Conservation (phyloP, 2,113 vertebrate species). For the Macquaria australasica region DNA sequence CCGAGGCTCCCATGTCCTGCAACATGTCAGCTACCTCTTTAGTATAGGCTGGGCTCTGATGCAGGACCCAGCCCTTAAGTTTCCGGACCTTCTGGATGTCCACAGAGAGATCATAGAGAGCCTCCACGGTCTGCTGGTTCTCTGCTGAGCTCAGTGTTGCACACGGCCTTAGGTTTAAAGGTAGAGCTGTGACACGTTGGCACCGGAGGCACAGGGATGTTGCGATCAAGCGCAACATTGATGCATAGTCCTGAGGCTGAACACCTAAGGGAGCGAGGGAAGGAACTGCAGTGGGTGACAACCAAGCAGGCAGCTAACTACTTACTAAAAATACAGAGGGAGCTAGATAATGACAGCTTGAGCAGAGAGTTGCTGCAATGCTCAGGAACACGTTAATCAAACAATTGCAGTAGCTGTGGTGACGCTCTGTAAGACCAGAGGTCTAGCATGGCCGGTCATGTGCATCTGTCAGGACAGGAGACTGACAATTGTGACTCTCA, state of each 20-base stretch:
- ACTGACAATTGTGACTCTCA: background rate
- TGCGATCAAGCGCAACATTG: slow-evolving; percentile 78
- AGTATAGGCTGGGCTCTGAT: slow-evolving; percentile 85
- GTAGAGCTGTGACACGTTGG: slow-evolving; percentile 32
- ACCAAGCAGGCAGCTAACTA: background rate
- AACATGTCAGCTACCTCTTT: slow-evolving; percentile 87
- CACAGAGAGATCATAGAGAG: slow-evolving; percentile 86
- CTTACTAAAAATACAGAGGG: background rate
- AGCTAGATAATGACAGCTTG: background rate
- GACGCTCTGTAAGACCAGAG: background rate
- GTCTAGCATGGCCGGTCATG: background rate
- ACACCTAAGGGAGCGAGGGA: slow-evolving; percentile 25
- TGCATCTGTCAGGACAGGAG: background rate
- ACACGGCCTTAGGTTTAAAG: slow-evolving; percentile 51
- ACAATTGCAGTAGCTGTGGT: background rate
- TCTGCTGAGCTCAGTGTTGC: slow-evolving; percentile 74
- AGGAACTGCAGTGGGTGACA: slow-evolving; percentile 24
- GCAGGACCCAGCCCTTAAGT: slow-evolving; percentile 91
- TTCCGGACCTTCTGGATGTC: slow-evolving; percentile 91
- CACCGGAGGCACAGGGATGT: slow-evolving; percentile 68
- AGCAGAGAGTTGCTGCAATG: no score
- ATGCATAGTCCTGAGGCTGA: slow-evolving; percentile 32
- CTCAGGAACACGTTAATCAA: background rate
- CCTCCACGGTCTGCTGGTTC: slow-evolving; percentile 87
- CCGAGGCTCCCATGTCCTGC: slow-evolving; percentile 87